Conservation (phyloP, 2,888 invertebrate genomes). For the Thecocarcelia acutangulata region DNA sequence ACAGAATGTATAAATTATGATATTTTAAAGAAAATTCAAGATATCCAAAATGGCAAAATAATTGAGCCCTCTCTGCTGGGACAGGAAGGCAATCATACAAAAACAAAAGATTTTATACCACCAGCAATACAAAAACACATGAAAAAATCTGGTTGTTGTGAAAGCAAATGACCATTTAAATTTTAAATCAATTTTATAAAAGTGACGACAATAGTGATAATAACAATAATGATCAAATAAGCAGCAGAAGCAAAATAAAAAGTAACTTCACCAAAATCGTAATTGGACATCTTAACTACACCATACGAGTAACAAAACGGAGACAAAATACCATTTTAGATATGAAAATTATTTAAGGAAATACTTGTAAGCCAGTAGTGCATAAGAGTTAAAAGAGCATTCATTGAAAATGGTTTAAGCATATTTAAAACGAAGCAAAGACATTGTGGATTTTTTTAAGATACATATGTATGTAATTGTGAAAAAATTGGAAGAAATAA, state of each 20-base stretch:
- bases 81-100: slow-evolving; percentile 86
- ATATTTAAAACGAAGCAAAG: too few species aligned
- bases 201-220: slow-evolving; percentile 42
- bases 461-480: too few species aligned
- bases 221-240: not conserved
- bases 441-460: too few species aligned
- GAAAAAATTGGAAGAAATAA: too few species aligned
- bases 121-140: slow-evolving; percentile 86
- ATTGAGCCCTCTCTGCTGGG: slow-evolving; percentile 90
- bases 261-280: slow-evolving; percentile 47
- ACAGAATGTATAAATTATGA: slow-evolving; percentile 95
- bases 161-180: slow-evolving; percentile 75
- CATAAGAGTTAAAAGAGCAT: too few species aligned
- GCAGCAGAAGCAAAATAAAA: slow-evolving; percentile 18
- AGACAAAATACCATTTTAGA: too few species aligned
- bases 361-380: too few species aligned
- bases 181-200: slow-evolving; percentile 1
- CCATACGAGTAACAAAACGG: too few species aligned
- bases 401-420: too few species aligned
- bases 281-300: not conserved
- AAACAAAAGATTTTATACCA: slow-evolving; percentile 93
- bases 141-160: slow-evolving; percentile 75
- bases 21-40: slow-evolving; percentile 88
- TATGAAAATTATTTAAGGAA: too few species aligned
- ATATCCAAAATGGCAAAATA: slow-evolving; percentile 87